Base-by-base conservation (phyloP, 2,797 vertebrate genomes). In the Petrocephalus sullivani region DNA sequence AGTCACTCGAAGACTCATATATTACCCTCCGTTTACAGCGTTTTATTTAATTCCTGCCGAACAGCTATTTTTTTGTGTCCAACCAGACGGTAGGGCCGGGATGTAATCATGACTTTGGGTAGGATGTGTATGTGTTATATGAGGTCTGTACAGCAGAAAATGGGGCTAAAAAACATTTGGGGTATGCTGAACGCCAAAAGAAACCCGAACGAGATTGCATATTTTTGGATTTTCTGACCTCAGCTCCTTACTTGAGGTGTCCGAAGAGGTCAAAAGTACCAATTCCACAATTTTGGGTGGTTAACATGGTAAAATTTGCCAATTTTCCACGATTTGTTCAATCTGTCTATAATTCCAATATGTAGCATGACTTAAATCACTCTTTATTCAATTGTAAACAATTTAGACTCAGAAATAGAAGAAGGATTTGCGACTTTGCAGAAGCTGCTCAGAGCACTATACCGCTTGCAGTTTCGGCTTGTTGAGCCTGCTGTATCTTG, bases 51-150 rank as follows among this genome's bases (percentile, higher is more conserved):
- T 46, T 81, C 37, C 41, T 81, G 75, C 75, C 75, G 41, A 81
- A 49, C 75, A 81, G 75, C 75, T 81, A 81, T 81, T 81, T 81
- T 81, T 81, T 81, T 81, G 75, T 81, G 75, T 37, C 75, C 75
- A 1, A 49, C 37, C 75, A 81, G 75, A 49, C 75, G 75, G 75
- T 49, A 81, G 21, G 75, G 75, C 41, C 19, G 41, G 75, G 41
- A 49, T 81, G 75, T 46, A 81, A 81, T 81, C 75, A 81, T 81
- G 41, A 81, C 37, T 81, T 81, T 81, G 75, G 75, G 75, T 81
- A 81, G 75, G 75, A 49, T 81, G 75, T 49, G 19, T 81, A 81
- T 49, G 75, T 81, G 75, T 49, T 81, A 21, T 81, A 81, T n/a
- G 41, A 81, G 75, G 41, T 21, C 75, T 81, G 41, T 46, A 81